phyloP scores from a whole-genome alignment of 2,797 vertebrate species.

The Silurus lanzhouensis region DNA sequence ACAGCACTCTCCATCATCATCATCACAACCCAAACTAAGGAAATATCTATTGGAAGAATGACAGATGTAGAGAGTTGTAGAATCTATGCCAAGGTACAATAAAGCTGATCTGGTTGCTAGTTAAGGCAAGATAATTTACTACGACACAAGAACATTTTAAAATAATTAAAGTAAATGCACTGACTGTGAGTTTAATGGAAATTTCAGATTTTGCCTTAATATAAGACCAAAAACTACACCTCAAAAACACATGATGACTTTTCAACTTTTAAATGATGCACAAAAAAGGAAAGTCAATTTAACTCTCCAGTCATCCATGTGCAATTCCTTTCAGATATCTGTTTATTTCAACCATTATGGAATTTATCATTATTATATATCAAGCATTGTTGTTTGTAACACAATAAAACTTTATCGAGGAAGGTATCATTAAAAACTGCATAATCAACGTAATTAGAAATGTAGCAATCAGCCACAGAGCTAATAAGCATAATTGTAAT shows the following conservation, averaged over 20 bases:
- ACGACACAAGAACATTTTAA: neutral
- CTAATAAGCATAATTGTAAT: conserved; percentile 47
- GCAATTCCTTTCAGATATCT: neutral
- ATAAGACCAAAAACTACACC: neutral
- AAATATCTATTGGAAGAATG: neutral
- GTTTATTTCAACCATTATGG: neutral
- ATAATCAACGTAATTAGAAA: conserved; percentile 31
- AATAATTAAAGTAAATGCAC: neutral
- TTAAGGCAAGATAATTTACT: neutral
- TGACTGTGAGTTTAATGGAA: neutral
- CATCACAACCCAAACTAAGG: neutral
- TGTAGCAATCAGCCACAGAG: conserved; percentile 34
- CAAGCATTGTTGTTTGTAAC: conserved; percentile 10
- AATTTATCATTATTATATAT: conserved; percentile 17
- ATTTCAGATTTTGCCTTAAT: neutral
- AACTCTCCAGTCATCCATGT: neutral
- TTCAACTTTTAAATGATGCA: neutral
- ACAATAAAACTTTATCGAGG: conserved; percentile 7
- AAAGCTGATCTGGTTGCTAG: neutral
- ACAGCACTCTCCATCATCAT: neutral
- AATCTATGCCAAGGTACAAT: neutral
- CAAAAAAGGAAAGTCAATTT: neutral
- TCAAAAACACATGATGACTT: neutral
- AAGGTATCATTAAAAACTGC: conserved; percentile 22
- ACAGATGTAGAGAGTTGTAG: neutral